Conservation (phyloP, 2,888 invertebrate species). For the Eudemis profundana region DNA sequence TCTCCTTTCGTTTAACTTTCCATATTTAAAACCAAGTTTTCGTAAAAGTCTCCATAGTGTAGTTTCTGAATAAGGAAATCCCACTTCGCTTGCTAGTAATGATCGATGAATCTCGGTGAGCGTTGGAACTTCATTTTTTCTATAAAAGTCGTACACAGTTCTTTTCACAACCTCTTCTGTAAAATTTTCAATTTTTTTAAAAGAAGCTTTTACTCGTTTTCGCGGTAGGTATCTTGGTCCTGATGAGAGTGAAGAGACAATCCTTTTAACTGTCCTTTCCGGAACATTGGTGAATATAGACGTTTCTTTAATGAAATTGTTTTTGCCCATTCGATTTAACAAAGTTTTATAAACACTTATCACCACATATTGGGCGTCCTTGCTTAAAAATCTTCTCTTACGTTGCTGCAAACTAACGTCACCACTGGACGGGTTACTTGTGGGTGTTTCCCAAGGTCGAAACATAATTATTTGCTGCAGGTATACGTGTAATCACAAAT, state of each 20-base stretch:
- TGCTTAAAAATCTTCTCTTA: slow-evolving; percentile 12
- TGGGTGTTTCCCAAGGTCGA: slow-evolving; percentile 13
- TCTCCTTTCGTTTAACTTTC: slow-evolving; percentile 8
- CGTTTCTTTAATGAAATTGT: slow-evolving; percentile 5
- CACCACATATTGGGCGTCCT: slow-evolving; percentile 18
- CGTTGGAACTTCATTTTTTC: slow-evolving; percentile 21
- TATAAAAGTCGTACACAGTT: slow-evolving; percentile 18
- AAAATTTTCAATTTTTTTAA: slow-evolving; percentile 7
- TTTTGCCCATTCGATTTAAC: slow-evolving; percentile 24
- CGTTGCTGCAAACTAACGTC: slow-evolving; percentile 8
- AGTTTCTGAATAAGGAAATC: slow-evolving; percentile 17
- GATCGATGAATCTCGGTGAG: slow-evolving; percentile 8
- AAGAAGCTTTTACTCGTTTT: slow-evolving; percentile 16
- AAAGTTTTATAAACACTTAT: slow-evolving; percentile 19
- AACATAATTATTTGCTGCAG: not conserved
- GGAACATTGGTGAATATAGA: slow-evolving; percentile 20
- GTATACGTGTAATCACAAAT: slow-evolving; percentile 13
- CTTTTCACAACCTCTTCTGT: slow-evolving; percentile 25
- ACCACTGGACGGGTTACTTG: slow-evolving; percentile 10
- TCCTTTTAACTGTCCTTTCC: slow-evolving; percentile 21
- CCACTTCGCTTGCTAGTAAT: slow-evolving; percentile 9
- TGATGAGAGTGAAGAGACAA: slow-evolving; percentile 14
- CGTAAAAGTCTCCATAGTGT: slow-evolving; percentile 19
- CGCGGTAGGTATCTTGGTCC: slow-evolving; percentile 3
- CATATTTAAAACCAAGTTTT: slow-evolving; percentile 23